phyloP scores from a whole-genome alignment of 2,888 invertebrate genomes.

The Acleris cristana region DNA sequence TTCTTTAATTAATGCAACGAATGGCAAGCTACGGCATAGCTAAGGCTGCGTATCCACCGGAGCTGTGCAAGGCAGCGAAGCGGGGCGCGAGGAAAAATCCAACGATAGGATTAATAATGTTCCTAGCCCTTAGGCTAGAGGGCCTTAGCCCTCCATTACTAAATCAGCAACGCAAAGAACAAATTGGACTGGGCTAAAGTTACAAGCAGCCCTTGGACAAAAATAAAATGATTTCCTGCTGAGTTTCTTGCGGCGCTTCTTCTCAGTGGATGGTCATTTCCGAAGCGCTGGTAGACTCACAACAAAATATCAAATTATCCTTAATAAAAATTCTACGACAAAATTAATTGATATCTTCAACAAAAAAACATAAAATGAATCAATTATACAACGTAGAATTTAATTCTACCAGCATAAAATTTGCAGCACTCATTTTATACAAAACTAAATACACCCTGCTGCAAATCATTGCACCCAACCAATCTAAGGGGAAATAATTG shows the following conservation, averaged over 20 bases:
- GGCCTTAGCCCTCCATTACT: constrained; percentile 8
- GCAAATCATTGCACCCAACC: neutral
- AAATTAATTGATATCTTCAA: constrained; percentile 13
- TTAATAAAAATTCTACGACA: neutral
- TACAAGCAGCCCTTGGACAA: neutral
- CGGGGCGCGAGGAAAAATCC: too few relatives aligned
- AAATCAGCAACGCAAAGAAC: neutral
- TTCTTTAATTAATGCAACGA: too few relatives aligned
- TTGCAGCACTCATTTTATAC: neutral
- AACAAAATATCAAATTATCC: neutral
- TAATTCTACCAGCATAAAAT: neutral
- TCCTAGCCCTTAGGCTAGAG: too few relatives aligned
- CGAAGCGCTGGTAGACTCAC: constrained; percentile 65
- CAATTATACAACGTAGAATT: constrained; percentile 23
- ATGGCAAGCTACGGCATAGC: too few relatives aligned
- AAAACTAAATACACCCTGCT: neutral
- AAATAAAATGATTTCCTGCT: constrained; percentile 47
- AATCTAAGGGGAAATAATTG: neutral
- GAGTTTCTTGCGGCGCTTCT: constrained; percentile 79
- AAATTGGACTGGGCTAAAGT: neutral
- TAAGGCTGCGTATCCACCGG: too few relatives aligned
- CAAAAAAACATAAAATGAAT: constrained; percentile 33
- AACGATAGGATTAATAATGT: too few relatives aligned
- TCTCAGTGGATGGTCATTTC: constrained; percentile 71
- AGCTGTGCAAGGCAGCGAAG: too few relatives aligned